Conservation (phyloP, 2,113 vertebrate species). For the Rynchops niger region DNA sequence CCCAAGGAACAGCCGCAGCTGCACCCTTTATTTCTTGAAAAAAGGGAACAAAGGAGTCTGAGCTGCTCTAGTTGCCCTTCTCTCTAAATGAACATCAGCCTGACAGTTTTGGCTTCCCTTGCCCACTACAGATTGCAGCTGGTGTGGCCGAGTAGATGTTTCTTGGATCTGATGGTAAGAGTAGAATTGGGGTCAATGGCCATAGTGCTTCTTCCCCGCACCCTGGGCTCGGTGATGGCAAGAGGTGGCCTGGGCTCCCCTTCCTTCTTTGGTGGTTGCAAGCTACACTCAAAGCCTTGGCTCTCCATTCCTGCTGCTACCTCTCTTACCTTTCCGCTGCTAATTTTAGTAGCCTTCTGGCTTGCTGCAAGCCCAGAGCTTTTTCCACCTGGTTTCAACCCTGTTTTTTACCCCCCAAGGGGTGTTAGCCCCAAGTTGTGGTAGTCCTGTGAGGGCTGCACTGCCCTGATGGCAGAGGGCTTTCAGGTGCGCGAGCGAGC, state of each 20-base stretch:
- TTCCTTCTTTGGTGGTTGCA: neutral
- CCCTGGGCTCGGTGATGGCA: accelerated
- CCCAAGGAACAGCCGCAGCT: neutral
- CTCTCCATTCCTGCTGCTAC: neutral
- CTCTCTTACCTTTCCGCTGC: neutral
- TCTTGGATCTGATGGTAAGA: neutral
- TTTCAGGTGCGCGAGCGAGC: neutral
- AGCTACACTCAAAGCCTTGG: neutral
- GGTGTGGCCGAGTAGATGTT: neutral
- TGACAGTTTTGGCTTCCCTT: neutral
- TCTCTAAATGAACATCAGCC: neutral
- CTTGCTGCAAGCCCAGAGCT: neutral
- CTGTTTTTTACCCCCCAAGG: accelerated
- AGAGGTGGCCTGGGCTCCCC: neutral
- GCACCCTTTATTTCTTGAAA: neutral
- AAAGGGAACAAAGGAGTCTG: neutral
- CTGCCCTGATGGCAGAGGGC: neutral
- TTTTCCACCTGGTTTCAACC: neutral
- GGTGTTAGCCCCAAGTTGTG: neutral
- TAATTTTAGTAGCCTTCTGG: neutral
- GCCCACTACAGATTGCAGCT: neutral
- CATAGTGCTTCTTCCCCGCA: neutral
- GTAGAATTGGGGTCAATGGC: neutral
- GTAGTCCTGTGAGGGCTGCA: neutral
- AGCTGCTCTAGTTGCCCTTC: neutral